Conservation (phyloP, 2,113 vertebrate species). For the Agelaius phoeniceus region DNA sequence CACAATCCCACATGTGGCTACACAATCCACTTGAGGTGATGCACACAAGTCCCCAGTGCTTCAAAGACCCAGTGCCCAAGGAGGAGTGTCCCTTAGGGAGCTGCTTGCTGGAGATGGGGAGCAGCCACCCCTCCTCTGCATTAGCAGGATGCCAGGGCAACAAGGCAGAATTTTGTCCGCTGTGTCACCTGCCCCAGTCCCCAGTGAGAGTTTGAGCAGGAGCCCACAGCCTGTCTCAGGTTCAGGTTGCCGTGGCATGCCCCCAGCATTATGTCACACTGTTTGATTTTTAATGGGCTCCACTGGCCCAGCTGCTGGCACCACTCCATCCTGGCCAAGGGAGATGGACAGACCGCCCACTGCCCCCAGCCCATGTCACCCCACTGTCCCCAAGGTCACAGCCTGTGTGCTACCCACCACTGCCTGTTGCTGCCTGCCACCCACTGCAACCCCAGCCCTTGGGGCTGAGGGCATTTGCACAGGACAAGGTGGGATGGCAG, state of each 20-base stretch:
- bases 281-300: slow-evolving; percentile 6
- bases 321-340: not conserved
- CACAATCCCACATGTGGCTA: not conserved
- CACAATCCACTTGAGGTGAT: not conserved
- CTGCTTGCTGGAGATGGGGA: not conserved
- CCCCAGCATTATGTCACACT: not conserved
- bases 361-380: not conserved
- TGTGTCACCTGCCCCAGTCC: not conserved
- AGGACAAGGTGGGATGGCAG: not conserved
- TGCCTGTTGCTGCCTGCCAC: not conserved
- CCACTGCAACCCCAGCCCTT: rapidly evolving
- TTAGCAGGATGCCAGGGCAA: not conserved
- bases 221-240: rapidly evolving
- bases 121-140: rapidly evolving
- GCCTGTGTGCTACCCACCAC: not conserved
- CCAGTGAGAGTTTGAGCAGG: rapidly evolving
- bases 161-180: not conserved
- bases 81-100: not conserved
- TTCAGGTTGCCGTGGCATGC: rapidly evolving
- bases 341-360: not conserved
- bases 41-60: not conserved
- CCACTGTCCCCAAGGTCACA: not conserved
- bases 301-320: not conserved
- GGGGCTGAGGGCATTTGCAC: not conserved
- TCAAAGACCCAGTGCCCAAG: not conserved